These are phyloP conservation scores for Hylia prasina DNA, from an alignment of 2,113 vertebrate species.

Conservation along the genomic window DNA sequence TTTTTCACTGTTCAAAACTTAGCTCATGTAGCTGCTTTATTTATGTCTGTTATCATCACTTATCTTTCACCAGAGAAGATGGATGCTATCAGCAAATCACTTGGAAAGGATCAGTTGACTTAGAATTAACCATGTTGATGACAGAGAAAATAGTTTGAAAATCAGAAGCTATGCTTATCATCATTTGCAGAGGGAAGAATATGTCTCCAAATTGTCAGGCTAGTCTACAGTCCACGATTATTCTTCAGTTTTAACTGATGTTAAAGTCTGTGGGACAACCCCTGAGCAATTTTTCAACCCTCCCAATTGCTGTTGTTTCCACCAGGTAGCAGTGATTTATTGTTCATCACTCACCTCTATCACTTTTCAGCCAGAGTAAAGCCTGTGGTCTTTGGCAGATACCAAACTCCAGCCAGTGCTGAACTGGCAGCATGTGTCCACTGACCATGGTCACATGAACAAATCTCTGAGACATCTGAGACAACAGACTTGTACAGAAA, in stretches of 20 bases:
- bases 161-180: background rate
- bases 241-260: background rate
- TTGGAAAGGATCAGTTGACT: background rate
- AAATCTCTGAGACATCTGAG: background rate
- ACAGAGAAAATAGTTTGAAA: background rate
- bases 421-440: rapidly evolving
- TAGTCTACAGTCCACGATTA: rapidly evolving
- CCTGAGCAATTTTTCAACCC: background rate
- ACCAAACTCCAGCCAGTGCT: background rate
- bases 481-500: background rate
- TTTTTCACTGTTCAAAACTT: background rate
- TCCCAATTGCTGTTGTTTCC: background rate
- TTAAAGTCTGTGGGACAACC: background rate
- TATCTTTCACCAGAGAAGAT: background rate
- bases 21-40: background rate
- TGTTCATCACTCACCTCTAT: background rate
- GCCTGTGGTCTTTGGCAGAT: background rate
- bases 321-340: background rate
- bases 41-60: background rate
- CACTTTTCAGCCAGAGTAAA: background rate
- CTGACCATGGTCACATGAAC: background rate
- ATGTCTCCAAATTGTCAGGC: background rate
- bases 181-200: background rate
- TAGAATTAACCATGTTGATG: background rate
- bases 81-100: background rate